Conservation (phyloP, 1,140 invertebrate genomes). For the Neuroterus valhalla region DNA sequence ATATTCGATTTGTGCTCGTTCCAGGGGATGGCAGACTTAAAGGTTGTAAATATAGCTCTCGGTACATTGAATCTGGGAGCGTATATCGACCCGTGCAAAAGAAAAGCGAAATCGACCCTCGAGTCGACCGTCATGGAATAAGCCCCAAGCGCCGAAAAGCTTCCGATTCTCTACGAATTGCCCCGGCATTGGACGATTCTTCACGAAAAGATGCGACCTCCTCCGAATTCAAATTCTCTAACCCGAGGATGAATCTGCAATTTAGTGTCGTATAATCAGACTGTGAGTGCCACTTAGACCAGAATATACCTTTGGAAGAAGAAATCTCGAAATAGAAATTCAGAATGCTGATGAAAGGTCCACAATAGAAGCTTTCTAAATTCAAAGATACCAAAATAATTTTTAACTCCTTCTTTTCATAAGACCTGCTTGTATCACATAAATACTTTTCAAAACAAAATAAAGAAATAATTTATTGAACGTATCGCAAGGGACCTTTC, state of each 20-base stretch:
- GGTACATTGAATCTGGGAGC: conserved; percentile 3
- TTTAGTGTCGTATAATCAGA: not conserved
- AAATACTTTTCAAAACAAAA: no score
- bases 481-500: no score
- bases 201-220: not conserved
- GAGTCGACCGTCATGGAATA: not conserved
- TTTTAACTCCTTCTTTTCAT: no score
- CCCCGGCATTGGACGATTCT: not conserved
- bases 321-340: not conserved
- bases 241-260: not conserved
- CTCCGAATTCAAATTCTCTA: not conserved
- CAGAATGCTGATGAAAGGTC: no score
- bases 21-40: conserved; percentile 17
- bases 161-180: not conserved
- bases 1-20: conserved; percentile 22
- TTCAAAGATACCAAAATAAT: no score
- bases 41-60: conserved; percentile 18
- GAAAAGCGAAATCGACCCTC: conserved; percentile 2
- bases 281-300: not conserved
- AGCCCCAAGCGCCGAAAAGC: not conserved
- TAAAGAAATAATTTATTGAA: no score
- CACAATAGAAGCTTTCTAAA: no score
- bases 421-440: no score
- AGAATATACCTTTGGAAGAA: not conserved
- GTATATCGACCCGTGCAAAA: conserved; percentile 21